Base-by-base conservation (phyloP, 1,140 invertebrate species). In the Harpegnathos saltator region DNA sequence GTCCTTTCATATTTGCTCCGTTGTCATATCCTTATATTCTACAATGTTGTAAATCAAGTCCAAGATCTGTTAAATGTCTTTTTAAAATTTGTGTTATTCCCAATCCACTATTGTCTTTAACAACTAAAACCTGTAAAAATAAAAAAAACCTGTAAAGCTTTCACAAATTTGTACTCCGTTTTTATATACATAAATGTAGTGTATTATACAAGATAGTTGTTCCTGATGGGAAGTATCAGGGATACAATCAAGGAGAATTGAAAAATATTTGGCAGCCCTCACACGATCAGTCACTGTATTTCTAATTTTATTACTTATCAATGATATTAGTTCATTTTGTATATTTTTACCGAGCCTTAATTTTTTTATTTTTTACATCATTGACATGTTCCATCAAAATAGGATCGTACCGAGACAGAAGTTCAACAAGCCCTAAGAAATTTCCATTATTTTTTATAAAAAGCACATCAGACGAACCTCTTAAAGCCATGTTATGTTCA, bases 111-210 rank as follows among this genome's bases (percentile, higher is more conserved):
- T 1, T 62, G 5, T 62, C 26, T 62, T 29, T 62, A 17, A 29
- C 26, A 24, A 62, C 17, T 26, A n/a, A n/a, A n/a, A n/a, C n/a
- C n/a, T n/a, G n/a, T n/a, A n/a, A n/a, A n/a, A n/a, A n/a, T n/a
- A n/a, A n/a, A 62, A 62, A 62, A 62, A 62, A 24, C 26, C 26
- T 24, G 58, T 61, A 62, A 62, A 62, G 29, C 24, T 62, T 26
- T 26, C 59, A 62, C 7, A 62, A n/a, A n/a, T n/a, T n/a, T n/a
- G n/a, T 62, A 62, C 15, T 62, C 29, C 59, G 19, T 22, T 2
- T 14, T 62, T 7, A 22, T 62, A 17, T 62, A 15, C 12, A 62
- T 61, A 29, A 29, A 61, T 14, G n/a, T 62, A 29, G 11, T 17
- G 59, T 62, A 62, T 62, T 24, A 62, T 62, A 7, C 26, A 62